phyloP scores from a whole-genome alignment of 2,797 vertebrate genomes.

The Graptemys geographica region DNA sequence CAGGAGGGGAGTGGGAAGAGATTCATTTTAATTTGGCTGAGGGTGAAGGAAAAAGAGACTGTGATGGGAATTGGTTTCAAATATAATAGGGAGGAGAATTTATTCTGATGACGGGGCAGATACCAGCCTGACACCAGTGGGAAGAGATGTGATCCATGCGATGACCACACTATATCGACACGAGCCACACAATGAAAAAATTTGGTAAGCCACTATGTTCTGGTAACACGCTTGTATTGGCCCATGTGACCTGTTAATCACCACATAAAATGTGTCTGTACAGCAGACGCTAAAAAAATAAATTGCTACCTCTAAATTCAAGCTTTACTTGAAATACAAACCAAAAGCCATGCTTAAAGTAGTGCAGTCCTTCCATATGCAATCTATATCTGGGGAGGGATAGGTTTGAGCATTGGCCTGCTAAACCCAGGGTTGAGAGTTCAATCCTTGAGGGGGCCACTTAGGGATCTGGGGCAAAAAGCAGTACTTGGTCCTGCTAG shows the following conservation, averaged over 20 bases:
- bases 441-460: too few species aligned
- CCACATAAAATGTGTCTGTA: not conserved
- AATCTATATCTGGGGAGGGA: not conserved
- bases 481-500: too few species aligned
- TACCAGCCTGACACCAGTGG: not conserved
- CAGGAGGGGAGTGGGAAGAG: not conserved
- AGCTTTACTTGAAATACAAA: not conserved
- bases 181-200: not conserved
- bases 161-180: not conserved
- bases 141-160: not conserved
- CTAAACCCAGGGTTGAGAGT: too few species aligned
- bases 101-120: not conserved
- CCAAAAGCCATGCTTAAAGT: not conserved
- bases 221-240: not conserved
- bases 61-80: not conserved
- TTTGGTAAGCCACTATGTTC: not conserved
- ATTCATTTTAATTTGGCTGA: not conserved
- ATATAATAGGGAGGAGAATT: not conserved
- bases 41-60: too few species aligned
- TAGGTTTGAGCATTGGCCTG: too few species aligned
- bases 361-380: not conserved
- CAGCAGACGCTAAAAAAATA: not conserved
- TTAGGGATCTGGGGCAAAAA: too few species aligned
- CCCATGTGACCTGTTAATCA: not conserved
- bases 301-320: not conserved